A percentile compares a stretch with the other conserved stretches of the same genome.
Conservation (phyloP, 2,797 vertebrate species). For the Furcifer pardalis region DNA sequence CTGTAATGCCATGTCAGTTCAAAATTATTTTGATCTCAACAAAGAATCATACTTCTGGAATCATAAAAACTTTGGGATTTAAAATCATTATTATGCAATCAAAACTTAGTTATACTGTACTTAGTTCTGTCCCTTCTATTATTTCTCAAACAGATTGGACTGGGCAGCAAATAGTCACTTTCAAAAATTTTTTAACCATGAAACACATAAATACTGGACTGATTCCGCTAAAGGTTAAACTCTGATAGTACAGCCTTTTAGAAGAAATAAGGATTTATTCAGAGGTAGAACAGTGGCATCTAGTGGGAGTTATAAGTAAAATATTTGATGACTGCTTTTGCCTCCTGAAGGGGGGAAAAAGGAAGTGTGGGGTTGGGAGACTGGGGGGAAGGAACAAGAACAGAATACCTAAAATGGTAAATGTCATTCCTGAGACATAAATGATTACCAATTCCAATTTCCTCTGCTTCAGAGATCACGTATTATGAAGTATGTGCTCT, state of each 20-base stretch:
- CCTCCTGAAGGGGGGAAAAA: background rate
- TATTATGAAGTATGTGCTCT: background rate
- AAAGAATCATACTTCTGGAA: background rate
- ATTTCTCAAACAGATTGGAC: constrained; percentile 6
- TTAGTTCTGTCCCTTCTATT: constrained; percentile 18
- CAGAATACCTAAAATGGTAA: background rate
- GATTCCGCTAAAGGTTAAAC: constrained; percentile 11
- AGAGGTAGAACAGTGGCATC: constrained; percentile 73
- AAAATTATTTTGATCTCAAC: background rate
- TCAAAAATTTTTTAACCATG: constrained; percentile 12
- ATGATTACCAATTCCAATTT: background rate
- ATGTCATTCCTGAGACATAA: background rate
- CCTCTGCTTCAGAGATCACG: background rate
- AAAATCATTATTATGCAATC: constrained; percentile 1
- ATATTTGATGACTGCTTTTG: background rate
- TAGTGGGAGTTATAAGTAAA: constrained; percentile 58
- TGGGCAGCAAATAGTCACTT: background rate
- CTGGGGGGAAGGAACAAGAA: background rate
- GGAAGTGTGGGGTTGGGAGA: too few relatives aligned
- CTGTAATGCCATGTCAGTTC: constrained; percentile 12
- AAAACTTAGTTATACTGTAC: background rate
- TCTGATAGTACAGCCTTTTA: background rate
- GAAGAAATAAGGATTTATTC: accelerated
- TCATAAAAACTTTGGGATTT: background rate
- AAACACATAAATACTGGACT: background rate